Base-by-base conservation (phyloP, 2,888 invertebrate species). In the Lomographa bimaculata region DNA sequence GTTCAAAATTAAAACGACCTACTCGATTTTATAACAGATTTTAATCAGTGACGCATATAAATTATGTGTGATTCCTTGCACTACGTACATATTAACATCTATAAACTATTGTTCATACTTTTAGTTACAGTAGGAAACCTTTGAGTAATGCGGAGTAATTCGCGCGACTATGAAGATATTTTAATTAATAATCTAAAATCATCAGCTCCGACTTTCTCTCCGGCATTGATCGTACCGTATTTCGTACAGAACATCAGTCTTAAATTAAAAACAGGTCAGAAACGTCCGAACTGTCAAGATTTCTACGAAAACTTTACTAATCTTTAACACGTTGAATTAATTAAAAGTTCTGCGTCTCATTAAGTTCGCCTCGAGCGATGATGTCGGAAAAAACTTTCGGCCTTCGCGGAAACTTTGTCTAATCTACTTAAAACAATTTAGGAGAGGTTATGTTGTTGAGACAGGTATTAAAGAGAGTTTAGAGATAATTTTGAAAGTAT, bases 281-380 rank as follows among this genome's bases (percentile, higher is more conserved):
- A 18, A 26, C 34, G 35, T 58, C 60, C 43, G 50, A 64, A 64
- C 66, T 54, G 59, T 44, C 53, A 50, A 49, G 59, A 66, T 70
- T 67, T 57, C 61, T 60, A 68, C 60, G 71, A 62, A 69, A 76
- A 79, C 50, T 50, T 50, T 65, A 66, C 67, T 67, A 68, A 68
- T 70, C 66, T 64, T 69, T 66, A 70, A 65, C 64, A 67, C 65
- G 66, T 64, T 62, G 74, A 74, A 75, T 80, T 80, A 76, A 80
- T 82, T 80, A 81, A 78, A 82, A 83, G 70, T 82, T 80, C 61
- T 29, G 37, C 49, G 62, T 60, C 67, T 77, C 75, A 70, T 81
- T 79, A 79, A 73, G 69, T 79, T 74, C 69, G 64, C 62, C 43
- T 48, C 38, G 56, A 49, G 51, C 50, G 54, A 55, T 54, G 56